These are phyloP conservation scores for Brachionus angularis DNA, from an alignment of 1,140 invertebrate species.

Conservation along the genomic window DNA sequence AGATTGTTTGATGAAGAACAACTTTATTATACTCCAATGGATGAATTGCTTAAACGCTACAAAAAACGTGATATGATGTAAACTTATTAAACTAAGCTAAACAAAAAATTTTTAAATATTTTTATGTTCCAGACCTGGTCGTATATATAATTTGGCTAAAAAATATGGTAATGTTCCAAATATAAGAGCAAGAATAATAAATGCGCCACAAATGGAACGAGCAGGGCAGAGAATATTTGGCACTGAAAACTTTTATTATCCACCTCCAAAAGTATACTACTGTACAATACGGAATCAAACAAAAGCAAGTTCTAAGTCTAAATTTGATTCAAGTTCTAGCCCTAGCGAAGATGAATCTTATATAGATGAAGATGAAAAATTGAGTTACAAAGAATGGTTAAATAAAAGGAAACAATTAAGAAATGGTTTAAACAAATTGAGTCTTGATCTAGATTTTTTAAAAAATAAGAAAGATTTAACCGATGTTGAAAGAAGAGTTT, in stretches of 20 bases:
- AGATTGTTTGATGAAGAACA: conserved; percentile 36
- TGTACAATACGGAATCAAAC: conserved; percentile 6
- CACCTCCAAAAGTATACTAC: conserved; percentile 39
- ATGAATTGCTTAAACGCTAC: conserved; percentile 20
- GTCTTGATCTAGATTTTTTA: conserved; percentile 13
- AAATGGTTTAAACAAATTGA: conserved; percentile 1
- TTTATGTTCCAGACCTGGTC: not conserved
- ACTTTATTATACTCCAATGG: conserved; percentile 39
- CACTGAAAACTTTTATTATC: conserved; percentile 21
- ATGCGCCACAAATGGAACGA: conserved; percentile 29
- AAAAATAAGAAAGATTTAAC: conserved; percentile 40
- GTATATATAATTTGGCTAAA: conserved; percentile 34
- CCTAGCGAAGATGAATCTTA: conserved; percentile 5
- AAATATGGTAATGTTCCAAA: conserved; percentile 30
- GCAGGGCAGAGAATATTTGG: conserved; percentile 25
- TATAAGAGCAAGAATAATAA: not conserved
- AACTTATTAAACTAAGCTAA: not conserved
- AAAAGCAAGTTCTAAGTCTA: not conserved
- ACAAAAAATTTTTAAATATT: not conserved
- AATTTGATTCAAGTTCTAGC: not conserved
- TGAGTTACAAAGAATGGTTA: conserved; percentile 1
- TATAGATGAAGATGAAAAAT: not conserved
- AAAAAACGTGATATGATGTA: conserved; percentile 38
- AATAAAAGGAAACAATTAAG: conserved; percentile 14
- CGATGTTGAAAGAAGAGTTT: conserved; percentile 30